A percentile compares a stretch with the other conserved stretches of the same genome.
Evolutionary conservation across 2,797 vertebrate genomes (phyloP).

Genomic region (Nannoperca australis): DNA sequence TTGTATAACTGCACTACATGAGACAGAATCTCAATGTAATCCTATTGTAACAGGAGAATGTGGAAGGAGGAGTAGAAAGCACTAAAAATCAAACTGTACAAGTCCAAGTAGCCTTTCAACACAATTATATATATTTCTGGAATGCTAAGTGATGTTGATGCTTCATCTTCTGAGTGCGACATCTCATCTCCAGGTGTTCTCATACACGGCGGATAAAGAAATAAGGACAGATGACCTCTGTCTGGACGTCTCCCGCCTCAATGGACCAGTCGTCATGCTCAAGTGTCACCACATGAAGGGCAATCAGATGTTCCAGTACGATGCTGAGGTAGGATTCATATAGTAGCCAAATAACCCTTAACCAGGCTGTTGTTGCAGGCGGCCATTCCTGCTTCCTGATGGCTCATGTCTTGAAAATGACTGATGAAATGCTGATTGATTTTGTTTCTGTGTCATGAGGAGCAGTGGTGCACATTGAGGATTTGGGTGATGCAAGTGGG

Average conservation of each 20-base stretch:
- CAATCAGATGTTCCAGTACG: constrained; percentile 98
- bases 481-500: neutral
- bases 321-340: constrained; percentile 90
- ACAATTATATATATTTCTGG: neutral
- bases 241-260: constrained; percentile 96
- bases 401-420: constrained; percentile 3
- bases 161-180: constrained; percentile 19
- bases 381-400: neutral
- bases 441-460: constrained; percentile 9
- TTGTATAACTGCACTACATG: neutral
- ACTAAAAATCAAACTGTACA: neutral
- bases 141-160: neutral
- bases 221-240: constrained; percentile 98
- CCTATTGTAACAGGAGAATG: neutral
- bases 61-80: neutral
- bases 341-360: constrained; percentile 14
- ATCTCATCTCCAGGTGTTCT: constrained; percentile 90
- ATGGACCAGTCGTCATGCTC: constrained; percentile 95
- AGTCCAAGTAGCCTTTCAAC: neutral
- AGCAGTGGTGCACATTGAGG: neutral
- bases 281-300: constrained; percentile 99
- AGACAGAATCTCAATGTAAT: neutral
- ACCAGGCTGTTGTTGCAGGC: constrained; percentile 3
- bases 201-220: constrained; percentile 98
- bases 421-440: constrained; percentile 35